Evolutionary conservation across 2,888 invertebrate species (phyloP).

Genomic region (Yponomeuta cagnagella): DNA sequence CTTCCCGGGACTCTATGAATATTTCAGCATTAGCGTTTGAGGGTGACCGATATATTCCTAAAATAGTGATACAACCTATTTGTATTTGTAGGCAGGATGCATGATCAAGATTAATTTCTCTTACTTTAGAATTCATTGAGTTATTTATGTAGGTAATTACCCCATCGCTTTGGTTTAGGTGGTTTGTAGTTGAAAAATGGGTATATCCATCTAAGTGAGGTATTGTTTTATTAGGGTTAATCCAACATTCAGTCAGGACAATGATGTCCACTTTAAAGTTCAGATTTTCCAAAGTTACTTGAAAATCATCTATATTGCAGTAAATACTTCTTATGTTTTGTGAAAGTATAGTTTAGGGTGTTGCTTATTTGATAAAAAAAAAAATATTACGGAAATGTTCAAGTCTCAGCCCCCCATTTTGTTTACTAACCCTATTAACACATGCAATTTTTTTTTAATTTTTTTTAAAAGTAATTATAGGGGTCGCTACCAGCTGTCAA

Average conservation of each 20-base stretch:
- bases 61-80: not conserved
- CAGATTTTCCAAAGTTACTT: not conserved
- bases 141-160: slow-evolving; percentile 5
- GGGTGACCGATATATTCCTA: not conserved
- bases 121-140: not conserved
- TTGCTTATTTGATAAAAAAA: too few species aligned
- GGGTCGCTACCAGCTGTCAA: too few species aligned
- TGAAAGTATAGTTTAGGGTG: too few species aligned
- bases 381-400: too few species aligned
- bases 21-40: slow-evolving; percentile 1
- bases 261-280: slow-evolving; percentile 3
- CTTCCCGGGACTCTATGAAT: not conserved
- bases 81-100: slow-evolving; percentile 8
- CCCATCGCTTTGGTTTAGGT: slow-evolving; percentile 3
- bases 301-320: slow-evolving; percentile 8
- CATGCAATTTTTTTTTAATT: too few species aligned
- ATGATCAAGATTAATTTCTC: slow-evolving; percentile 1
- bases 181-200: not conserved
- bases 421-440: too few species aligned
- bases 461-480: too few species aligned
- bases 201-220: not conserved
- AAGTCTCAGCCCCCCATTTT: too few species aligned
- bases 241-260: slow-evolving; percentile 5
- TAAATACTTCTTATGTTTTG: slow-evolving; percentile 10
- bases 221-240: not conserved